These are phyloP conservation scores for Suncus etruscus DNA, from an alignment of 2,113 vertebrate species.

Conservation along the genomic window DNA sequence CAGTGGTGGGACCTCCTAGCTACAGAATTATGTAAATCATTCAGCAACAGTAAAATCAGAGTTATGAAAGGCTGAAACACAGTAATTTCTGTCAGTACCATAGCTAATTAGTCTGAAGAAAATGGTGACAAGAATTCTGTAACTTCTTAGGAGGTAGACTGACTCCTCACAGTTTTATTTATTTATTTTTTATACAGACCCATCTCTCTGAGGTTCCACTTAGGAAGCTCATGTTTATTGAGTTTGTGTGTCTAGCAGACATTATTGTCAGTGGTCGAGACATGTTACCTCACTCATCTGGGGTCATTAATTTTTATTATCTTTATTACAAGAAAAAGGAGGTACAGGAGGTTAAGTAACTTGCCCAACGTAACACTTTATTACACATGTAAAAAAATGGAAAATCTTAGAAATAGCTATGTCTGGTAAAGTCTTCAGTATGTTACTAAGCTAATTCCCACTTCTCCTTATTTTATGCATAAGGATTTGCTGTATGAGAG, in stretches of 20 bases:
- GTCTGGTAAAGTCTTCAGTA: neutral
- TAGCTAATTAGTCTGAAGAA: slow-evolving; percentile 72
- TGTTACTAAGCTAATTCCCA: neutral
- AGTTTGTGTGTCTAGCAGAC: neutral
- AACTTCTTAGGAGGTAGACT: slow-evolving; percentile 33
- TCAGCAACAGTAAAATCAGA: slow-evolving; percentile 49
- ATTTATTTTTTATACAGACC: neutral
- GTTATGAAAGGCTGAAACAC: slow-evolving; percentile 61
- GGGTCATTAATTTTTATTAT: slow-evolving; percentile 41
- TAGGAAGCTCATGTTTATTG: neutral
- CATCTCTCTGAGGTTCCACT: neutral
- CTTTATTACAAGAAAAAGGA: slow-evolving; percentile 27
- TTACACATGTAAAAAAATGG: neutral
- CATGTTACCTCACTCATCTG: neutral
- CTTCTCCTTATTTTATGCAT: too few relatives aligned
- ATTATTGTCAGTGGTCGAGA: slow-evolving; percentile 7
- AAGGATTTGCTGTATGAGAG: neutral
- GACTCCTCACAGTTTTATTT: neutral
- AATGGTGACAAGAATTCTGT: slow-evolving; percentile 54
- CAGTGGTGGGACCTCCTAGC: slow-evolving; percentile 62
- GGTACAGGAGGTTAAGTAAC: neutral
- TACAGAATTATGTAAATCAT: slow-evolving; percentile 73
- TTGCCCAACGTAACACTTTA: neutral
- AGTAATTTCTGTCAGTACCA: slow-evolving; percentile 69
- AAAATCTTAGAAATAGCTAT: slow-evolving; percentile 17